A percentile compares a stretch with the other conserved stretches of the same genome.
Conservation (phyloP, 1,140 invertebrate species). For the Scaptomyza hsui region DNA sequence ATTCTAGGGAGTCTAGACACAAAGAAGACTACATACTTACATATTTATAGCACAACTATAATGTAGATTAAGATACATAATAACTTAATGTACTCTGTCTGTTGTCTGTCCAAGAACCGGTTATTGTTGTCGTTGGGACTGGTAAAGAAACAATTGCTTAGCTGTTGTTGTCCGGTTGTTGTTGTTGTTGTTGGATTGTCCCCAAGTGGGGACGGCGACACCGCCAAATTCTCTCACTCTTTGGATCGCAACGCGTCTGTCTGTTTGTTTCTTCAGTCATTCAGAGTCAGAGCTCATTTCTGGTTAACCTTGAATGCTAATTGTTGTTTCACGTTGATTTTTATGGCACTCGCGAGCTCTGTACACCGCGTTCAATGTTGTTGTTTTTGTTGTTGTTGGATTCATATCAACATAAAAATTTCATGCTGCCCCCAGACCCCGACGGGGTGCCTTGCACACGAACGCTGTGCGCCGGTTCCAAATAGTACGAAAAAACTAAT, state of each 20-base stretch:
- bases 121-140: conserved; percentile 33
- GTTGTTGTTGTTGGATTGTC: conserved; percentile 33
- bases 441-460: conserved; percentile 1
- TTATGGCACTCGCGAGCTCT: conserved; percentile 62
- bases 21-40: too few relatives aligned
- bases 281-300: conserved; percentile 56
- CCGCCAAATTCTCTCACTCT: background rate
- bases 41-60: background rate
- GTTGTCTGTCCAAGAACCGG: conserved; percentile 43
- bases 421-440: conserved; percentile 53
- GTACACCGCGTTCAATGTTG: conserved; percentile 11
- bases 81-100: background rate
- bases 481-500: conserved; percentile 83
- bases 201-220: conserved; percentile 48
- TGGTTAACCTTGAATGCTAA: conserved; percentile 82
- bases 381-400: conserved; percentile 27
- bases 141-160: conserved; percentile 63
- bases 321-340: conserved; percentile 79
- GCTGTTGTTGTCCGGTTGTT: background rate
- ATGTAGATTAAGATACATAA: conserved; percentile 8
- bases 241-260: conserved; percentile 7
- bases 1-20: background rate
- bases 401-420: conserved; percentile 74
- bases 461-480: conserved; percentile 71
- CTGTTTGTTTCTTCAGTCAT: too few relatives aligned